Conservation (phyloP, 2,888 invertebrate species). For the Rotaria macrura region DNA sequence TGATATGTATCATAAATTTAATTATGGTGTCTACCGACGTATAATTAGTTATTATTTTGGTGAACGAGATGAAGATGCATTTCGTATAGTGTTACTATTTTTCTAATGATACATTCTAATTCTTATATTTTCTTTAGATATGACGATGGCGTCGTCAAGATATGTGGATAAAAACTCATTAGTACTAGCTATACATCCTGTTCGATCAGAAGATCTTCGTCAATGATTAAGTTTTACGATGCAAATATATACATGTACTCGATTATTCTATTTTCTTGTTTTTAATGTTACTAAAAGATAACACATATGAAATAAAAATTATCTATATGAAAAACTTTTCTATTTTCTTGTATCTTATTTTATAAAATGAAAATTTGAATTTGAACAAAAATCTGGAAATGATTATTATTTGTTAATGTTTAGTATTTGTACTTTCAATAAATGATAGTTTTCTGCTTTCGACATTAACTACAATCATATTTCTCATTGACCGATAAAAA, state of each 20-base stretch:
- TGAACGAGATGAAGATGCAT: slow-evolving; percentile 87
- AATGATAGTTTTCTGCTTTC: neutral
- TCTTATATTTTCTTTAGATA: slow-evolving; percentile 60
- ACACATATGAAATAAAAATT: too few relatives aligned
- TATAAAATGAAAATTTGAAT: too few relatives aligned
- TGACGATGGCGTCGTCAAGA: slow-evolving; percentile 89
- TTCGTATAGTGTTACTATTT: slow-evolving; percentile 58
- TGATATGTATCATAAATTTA: slow-evolving; percentile 82
- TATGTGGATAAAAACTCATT: slow-evolving; percentile 82
- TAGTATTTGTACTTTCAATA: too few relatives aligned
- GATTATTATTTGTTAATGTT: too few relatives aligned
- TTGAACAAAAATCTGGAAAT: too few relatives aligned
- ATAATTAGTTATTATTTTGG: slow-evolving; percentile 90
- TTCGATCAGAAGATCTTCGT: slow-evolving; percentile 80
- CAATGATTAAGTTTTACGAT: neutral
- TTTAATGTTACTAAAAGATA: neutral
- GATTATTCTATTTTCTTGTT: too few relatives aligned
- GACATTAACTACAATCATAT: neutral
- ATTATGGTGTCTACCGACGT: slow-evolving; percentile 87
- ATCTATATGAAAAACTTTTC: too few relatives aligned
- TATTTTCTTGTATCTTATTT: too few relatives aligned
- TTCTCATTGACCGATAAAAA: neutral
- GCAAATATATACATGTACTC: neutral
- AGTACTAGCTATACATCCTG: slow-evolving; percentile 81
- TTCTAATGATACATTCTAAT: neutral